Evolutionary conservation across 2,113 vertebrate genomes (phyloP).

Genomic region (Raphicerus campestris): DNA sequence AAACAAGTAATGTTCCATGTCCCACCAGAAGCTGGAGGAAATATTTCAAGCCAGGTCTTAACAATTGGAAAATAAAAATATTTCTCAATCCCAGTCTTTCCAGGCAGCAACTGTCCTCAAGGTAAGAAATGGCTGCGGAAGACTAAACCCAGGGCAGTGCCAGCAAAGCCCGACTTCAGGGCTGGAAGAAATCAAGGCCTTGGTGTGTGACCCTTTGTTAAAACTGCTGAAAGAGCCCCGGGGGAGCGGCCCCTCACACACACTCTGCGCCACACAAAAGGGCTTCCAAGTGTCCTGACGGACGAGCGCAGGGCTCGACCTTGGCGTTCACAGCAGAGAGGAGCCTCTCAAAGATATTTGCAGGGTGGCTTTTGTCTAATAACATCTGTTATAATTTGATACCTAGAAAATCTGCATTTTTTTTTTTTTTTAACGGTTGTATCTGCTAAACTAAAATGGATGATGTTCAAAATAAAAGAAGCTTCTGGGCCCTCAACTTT

Average conservation of each 20-base stretch:
- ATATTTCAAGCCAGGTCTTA: not conserved
- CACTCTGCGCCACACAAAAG: not conserved
- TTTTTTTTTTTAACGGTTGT: not conserved
- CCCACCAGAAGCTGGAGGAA: not conserved
- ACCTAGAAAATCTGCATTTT: not conserved
- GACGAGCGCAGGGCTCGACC: not conserved
- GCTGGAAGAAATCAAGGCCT: too few species aligned
- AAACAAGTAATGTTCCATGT: not conserved
- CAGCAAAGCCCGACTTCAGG: not conserved
- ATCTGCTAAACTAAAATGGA: not conserved
- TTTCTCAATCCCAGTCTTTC: not conserved
- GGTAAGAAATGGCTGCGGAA: not conserved
- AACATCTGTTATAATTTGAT: not conserved
- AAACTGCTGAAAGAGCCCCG: not conserved
- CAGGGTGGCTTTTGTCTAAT: not conserved
- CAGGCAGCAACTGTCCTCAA: not conserved
- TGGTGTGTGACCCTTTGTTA: not conserved
- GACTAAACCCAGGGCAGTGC: not conserved
- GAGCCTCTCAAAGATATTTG: not conserved
- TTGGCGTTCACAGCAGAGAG: not conserved
- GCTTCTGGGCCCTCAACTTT: not conserved
- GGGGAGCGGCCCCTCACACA: rapidly evolving
- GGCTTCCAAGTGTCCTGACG: too few species aligned
- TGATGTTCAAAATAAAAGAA: not conserved
- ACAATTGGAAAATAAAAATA: not conserved